Evolutionary conservation across 2,797 vertebrate genomes (phyloP).

Genomic region (Mormyrops attenuatus): DNA sequence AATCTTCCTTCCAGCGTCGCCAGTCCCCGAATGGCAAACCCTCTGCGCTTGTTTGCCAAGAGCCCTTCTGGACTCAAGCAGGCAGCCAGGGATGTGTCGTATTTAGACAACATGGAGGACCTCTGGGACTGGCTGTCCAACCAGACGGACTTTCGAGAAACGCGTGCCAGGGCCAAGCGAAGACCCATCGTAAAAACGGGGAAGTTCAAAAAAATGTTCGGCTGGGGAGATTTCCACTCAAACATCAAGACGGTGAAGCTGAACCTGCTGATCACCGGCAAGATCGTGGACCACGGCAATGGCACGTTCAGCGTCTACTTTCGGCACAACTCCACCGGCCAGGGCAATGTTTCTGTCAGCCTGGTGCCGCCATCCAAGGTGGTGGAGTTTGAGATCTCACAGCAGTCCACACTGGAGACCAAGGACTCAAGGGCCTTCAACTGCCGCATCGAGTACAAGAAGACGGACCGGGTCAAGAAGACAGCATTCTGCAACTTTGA

Average conservation of each 20-base stretch:
- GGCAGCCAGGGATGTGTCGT: conserved; percentile 71
- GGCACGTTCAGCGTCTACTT: conserved; percentile 98
- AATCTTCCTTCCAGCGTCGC: conserved; percentile 72
- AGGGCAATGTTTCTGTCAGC: conserved; percentile 95
- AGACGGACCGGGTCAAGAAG: conserved; percentile 98
- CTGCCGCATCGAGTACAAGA: conserved; percentile 96
- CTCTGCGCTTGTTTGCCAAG: conserved; percentile 86
- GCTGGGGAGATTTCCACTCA: conserved; percentile 98
- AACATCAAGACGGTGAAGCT: conserved; percentile 99
- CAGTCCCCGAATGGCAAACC: conserved; percentile 79
- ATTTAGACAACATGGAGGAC: conserved; percentile 83
- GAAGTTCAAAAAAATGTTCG: conserved; percentile 99
- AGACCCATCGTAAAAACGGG: conserved; percentile 98
- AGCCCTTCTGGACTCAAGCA: conserved; percentile 77
- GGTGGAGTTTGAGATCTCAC: conserved; percentile 88
- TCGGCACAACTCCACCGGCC: conserved; percentile 93
- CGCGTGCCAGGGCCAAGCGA: conserved; percentile 90
- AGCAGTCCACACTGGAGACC: conserved; percentile 87
- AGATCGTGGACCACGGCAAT: conserved; percentile 97
- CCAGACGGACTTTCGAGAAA: conserved; percentile 84
- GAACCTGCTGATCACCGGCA: conserved; percentile 95
- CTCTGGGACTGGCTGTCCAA: conserved; percentile 99
- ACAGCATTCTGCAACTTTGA: conserved; percentile 86
- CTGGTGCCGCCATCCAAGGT: conserved; percentile 96
- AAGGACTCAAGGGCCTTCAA: conserved; percentile 98